Base-by-base conservation (phyloP, 2,113 vertebrate species). In the Corythaeola cristata region DNA sequence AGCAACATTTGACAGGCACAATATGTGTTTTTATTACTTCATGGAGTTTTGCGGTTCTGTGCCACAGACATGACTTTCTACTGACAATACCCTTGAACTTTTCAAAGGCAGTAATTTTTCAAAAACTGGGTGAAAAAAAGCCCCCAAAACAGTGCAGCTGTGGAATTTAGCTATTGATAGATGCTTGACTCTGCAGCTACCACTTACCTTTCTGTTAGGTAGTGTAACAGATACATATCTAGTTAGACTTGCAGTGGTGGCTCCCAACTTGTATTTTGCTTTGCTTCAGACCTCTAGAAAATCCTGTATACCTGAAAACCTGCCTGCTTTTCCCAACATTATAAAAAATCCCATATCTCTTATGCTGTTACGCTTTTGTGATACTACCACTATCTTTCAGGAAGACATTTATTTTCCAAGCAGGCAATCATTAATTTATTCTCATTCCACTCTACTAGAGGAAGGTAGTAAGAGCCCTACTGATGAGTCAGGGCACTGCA, bases 11-110 rank as follows among this genome's bases (percentile, higher is more conserved):
- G 69, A 93, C 62, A 93, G 62, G 39, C 81, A 85, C 56, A 84
- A 64, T 35, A 53, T 47, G 39, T 71, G 66, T 62, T 94, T 95
- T 81, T 73, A 82, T 75, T 85, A 78, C 58, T 52, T 85, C 92
- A 41, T 30, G 78, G 49, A 60, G 64, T 71, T 96, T 89, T 89
- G 85, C 33, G 60, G 85, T 89, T 86, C 76, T 64, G 47, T 81
- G 52, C 69, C 80, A 90, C 64, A 90, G 80, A 72, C 84, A 41
- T 47, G 73, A 72, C 69, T 91, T 92, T 76, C 69, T 68, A 53
- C 56, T 90, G 83, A 79, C 80, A 91, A 85, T 68, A 72, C 22
- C 33, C 88, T 67, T 79, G 88, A 72, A 49, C 75, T 92, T 75
- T 89, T 89, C 91, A 92, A 87, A 95, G 23, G 52, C 47, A 68